Base-by-base conservation (phyloP, 2,888 invertebrate species). In the Trissoscelio sp. region DNA sequence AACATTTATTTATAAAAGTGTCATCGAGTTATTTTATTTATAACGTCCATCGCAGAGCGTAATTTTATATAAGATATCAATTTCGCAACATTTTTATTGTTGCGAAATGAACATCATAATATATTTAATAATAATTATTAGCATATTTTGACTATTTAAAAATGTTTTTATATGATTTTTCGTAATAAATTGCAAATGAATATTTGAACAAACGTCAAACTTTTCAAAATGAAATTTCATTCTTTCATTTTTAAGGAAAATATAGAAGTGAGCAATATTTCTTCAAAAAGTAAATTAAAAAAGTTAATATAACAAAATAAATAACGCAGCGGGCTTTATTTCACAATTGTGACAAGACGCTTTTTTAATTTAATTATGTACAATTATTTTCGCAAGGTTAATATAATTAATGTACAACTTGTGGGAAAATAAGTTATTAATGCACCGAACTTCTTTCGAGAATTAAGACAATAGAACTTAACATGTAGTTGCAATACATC, bases 341-440 rank as follows among this genome's bases (percentile, higher is more conserved):
- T 58, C 70, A 42, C 70, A 70, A 70, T 48, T 7, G 11, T 58
- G 58, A 58, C 48, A 48, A 58, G 58, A n/a, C 20, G 69, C 57
- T 6, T 55, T 46, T 57, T 69, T 58, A 57, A 70, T 58, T 70
- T 58, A 70, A 70, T 34, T 70, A 58, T 58, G 48, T 18, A 37
- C 24, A 70, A 70, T 69, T 31, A 55, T 55, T 69, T 69, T 31
- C 69, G 55, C 37, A 16, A 18, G 34, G 12, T 55, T 31, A 69
- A 55, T 55, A 55, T 55, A 69, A 55, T 55, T 28, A 55, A 69
- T 69, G 24, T 28, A 31, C 31, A n/a, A 20, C 44, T 42, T 44
- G 44, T 55, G 55, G 69, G 55, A 55, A 55, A 55, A 34, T 48
- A 9, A 34, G 34, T 5, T 28, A n/a, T 51, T 53, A 12, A 53